Base-by-base conservation (phyloP, 37 sponge, comb jelly and placozoan species). In the Mnemiopsis leidyi region DNA sequence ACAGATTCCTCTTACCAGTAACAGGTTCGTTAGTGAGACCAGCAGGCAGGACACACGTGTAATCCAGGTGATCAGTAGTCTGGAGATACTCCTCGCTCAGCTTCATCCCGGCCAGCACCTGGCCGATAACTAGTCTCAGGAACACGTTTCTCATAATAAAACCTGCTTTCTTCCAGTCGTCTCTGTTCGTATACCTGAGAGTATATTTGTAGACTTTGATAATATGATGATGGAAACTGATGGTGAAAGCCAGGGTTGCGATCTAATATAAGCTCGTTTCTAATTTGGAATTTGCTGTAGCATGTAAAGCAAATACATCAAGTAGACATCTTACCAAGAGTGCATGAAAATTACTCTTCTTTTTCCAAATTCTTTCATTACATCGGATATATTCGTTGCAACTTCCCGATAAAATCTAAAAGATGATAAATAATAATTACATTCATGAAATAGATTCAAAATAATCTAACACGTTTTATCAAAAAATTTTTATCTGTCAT, bases 261-360 rank as follows among this genome's bases (percentile, higher is more conserved):
- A n/a, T n/a, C n/a, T n/a, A n/a, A n/a, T n/a, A n/a, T n/a, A n/a
- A n/a, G n/a, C n/a, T n/a, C n/a, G n/a, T n/a, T n/a, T n/a, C n/a
- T n/a, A n/a, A n/a, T n/a, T n/a, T n/a, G n/a, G n/a, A n/a, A n/a
- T n/a, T n/a, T n/a, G n/a, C n/a, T n/a, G n/a, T n/a, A n/a, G n/a
- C n/a, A n/a, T n/a, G n/a, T n/a, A n/a, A n/a, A n/a, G n/a, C n/a
- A n/a, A n/a, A n/a, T n/a, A n/a, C n/a, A n/a, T n/a, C n/a, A n/a
- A n/a, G n/a, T n/a, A n/a, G n/a, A n/a, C n/a, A n/a, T 36, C 39
- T 85, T 33, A 85, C 90, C 90, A 85, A 0, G 90, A 85, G 48
- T 85, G 90, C 90, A 85, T 85, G 48, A 85, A 85, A n/a, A 85
- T 85, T 16, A 38, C 40, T 40, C 90, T 85, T 39, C 90, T 38